Percentiles rank a stretch among this genome's conserved stretches.
phyloP scores from a whole-genome alignment of 2,797 vertebrate genomes.

The Schizopygopsis malacanthus region DNA sequence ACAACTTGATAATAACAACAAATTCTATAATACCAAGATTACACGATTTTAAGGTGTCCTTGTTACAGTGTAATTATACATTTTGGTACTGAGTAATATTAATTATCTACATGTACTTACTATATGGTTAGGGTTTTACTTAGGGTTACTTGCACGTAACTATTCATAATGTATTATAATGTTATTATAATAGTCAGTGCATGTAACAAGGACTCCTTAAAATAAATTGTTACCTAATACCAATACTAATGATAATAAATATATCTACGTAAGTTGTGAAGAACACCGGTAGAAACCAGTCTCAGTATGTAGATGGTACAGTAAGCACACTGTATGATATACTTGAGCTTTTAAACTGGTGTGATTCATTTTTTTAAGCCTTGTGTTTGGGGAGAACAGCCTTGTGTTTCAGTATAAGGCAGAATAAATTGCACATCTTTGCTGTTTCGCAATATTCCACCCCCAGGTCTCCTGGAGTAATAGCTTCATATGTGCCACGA shows the following conservation, averaged over 20 bases:
- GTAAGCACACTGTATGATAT: background rate
- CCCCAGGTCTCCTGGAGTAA: slow-evolving; percentile 25
- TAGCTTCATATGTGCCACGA: slow-evolving; percentile 35
- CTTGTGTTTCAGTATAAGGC: background rate
- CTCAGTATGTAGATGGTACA: background rate
- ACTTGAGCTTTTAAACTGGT: background rate
- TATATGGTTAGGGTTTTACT: background rate
- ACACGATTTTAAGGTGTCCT: background rate
- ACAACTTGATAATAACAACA: background rate
- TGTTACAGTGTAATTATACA: background rate
- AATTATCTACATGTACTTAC: background rate
- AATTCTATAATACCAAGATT: background rate
- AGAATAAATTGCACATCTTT: slow-evolving; percentile 25
- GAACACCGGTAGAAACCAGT: background rate
- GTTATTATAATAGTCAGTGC: background rate
- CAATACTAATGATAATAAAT: background rate
- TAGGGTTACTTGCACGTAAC: background rate
- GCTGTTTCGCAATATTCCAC: slow-evolving; percentile 10
- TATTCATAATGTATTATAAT: background rate
- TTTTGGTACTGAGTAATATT: background rate
- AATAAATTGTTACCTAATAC: background rate
- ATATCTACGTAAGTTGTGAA: background rate
- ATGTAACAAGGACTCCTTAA: background rate
- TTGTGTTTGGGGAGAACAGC: slow-evolving; percentile 4
- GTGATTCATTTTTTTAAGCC: background rate